phyloP scores from a whole-genome alignment of 1,140 invertebrate species.

The Mizuhopecten yessoensis region DNA sequence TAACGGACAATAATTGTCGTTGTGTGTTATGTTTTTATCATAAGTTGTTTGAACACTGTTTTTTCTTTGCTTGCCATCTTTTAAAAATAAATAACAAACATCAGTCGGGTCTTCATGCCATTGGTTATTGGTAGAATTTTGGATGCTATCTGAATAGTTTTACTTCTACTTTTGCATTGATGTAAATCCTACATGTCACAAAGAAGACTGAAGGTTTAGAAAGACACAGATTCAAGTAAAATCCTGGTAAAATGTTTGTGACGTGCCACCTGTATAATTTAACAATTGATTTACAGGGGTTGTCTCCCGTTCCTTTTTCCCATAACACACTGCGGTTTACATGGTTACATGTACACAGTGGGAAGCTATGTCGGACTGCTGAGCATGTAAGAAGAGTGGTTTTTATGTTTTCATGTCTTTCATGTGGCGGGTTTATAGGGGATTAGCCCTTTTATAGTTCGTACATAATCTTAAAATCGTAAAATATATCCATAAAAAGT shows the following conservation, averaged over 20 bases:
- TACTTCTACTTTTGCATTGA: no score
- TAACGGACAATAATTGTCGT: no score
- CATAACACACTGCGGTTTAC: not conserved
- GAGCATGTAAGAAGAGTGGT: not conserved
- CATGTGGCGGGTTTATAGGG: not conserved
- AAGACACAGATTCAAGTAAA: no score
- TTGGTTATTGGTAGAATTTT: no score
- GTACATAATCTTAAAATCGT: not conserved
- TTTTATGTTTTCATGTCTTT: constrained; percentile 6
- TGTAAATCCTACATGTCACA: no score
- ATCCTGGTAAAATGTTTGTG: not conserved
- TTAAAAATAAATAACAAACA: no score
- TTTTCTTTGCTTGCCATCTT: no score
- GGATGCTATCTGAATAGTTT: no score
- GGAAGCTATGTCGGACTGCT: not conserved
- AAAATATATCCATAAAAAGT: not conserved
- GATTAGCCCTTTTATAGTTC: not conserved
- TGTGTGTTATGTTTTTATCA: no score
- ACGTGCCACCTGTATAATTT: not conserved
- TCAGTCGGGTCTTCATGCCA: no score
- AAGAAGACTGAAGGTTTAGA: no score
- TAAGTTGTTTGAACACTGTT: no score
- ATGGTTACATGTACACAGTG: constrained; percentile 38
- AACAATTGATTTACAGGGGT: not conserved
- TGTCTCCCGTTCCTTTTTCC: not conserved